Percentiles rank a stretch among this genome's conserved stretches.
phyloP scores from a whole-genome alignment of 2,888 invertebrate genomes.

The Ormyrus labotus region DNA sequence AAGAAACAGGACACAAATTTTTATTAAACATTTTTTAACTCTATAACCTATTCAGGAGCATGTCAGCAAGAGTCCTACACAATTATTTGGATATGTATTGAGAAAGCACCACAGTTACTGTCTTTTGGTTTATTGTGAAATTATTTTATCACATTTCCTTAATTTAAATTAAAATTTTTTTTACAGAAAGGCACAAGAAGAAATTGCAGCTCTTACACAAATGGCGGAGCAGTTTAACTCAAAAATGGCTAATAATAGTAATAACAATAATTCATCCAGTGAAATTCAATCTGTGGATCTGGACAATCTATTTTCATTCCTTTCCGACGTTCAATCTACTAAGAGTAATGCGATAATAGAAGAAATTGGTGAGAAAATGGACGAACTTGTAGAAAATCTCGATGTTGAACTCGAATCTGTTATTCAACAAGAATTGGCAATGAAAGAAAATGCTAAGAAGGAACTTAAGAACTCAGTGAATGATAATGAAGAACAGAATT shows the following conservation, averaged over 20 bases:
- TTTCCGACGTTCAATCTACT: conserved; percentile 85
- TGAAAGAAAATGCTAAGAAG: conserved; percentile 55
- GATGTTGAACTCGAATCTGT: conserved; percentile 86
- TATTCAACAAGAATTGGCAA: conserved; percentile 78
- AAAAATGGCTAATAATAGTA: conserved; percentile 75
- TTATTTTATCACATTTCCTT: background rate
- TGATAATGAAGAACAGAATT: conserved; percentile 56
- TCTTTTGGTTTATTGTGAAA: conserved; percentile 16
- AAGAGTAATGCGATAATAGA: conserved; percentile 84
- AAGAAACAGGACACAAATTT: conserved; percentile 45
- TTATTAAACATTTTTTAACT: conserved; percentile 25
- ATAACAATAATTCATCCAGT: conserved; percentile 60
- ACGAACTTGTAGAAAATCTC: conserved; percentile 87
- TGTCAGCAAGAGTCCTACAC: conserved; percentile 35
- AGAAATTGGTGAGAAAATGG: conserved; percentile 91
- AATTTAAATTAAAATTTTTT: background rate
- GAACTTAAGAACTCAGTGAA: conserved; percentile 26
- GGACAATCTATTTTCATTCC: conserved; percentile 92
- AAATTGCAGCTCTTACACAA: conserved; percentile 83
- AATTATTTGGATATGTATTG: conserved; percentile 32
- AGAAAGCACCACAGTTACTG: conserved; percentile 30
- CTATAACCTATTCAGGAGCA: conserved; percentile 41
- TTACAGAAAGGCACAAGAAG: conserved; percentile 82
- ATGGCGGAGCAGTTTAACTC: conserved; percentile 85
- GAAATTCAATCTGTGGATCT: conserved; percentile 87